Evolutionary conservation across 2,797 vertebrate species (phyloP), one percentile per base, ranked within the genome.

Genomic region (Otolemur crassicaudatus): DNA sequence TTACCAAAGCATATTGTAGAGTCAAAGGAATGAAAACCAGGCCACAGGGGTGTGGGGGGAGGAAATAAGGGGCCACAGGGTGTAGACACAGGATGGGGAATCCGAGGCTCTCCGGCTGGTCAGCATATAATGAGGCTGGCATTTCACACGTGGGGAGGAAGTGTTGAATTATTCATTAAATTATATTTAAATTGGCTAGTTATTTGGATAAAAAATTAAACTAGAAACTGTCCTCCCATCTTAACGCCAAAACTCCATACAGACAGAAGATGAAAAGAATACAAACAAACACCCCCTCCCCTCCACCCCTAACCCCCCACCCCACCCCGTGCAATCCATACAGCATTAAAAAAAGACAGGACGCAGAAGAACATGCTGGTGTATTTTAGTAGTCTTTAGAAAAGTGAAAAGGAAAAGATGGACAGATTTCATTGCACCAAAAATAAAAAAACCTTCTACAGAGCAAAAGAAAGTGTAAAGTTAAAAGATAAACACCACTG

Each of bases 341-440:
- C 9, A 49, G 14, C 49, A 40, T 65, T n/a, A 43, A 63, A 80
- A 49, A 88, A 53, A 3, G 4, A 65, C 25, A 87, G 70, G 19
- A 40, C 29, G 58, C 22, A 91, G 70, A 19, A 70, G 65, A 75
- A 53, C 67, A 60, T 90, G 77, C 82, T 92, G 82, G n/a, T 25
- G 23, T 61, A 53, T 87, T 85, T 90, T 92, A 86, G n/a, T 22
- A 20, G 70, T 82, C 63, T 83, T 94, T 92, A 92, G 88, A 85
- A 87, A 94, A 92, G 85, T 14, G 27, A 82, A 96, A 96, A 94
- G 72, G 58, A 72, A 77, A 88, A 77, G 67, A 87, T 9, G 14
- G 11, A 96, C 7, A 60, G 58, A 75, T 92, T 91, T 92, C 75
- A 82, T 49, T 87, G 14, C 31, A 72, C 34, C 19, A 87, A 90